Base-by-base conservation (phyloP, 1,140 invertebrate genomes). In the Drosophila baimaii region DNA sequence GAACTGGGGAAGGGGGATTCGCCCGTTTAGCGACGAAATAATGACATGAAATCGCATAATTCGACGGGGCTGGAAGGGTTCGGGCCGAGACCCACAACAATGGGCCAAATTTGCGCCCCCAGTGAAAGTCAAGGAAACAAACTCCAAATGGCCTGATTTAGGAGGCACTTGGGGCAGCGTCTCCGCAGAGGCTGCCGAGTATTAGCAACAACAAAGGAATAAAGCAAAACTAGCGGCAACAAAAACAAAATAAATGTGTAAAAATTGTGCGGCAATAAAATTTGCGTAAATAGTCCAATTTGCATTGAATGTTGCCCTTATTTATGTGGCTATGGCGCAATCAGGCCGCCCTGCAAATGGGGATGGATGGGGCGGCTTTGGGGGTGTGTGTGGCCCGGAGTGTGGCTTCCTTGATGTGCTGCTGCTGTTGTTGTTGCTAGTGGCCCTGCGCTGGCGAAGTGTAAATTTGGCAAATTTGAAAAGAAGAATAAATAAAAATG, bases 241-340 rank as follows among this genome's bases (percentile, higher is more conserved):
- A 88, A 82, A 73, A 88, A 70, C 58, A 73, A 84, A 71, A 89
- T 78, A 88, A 84, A 83, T 88, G 66, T 71, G 71, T 84, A 89
- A 88, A 88, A 90, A 89, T 84, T 75, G 77, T 80, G 70, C 59
- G 85, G 85, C 80, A 88, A 88, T 88, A 88, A 89, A 88, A 88
- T 88, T 88, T 88, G 84, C 84, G 84, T 88, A 88, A 88, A 89
- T 88, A 89, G 81, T 84, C 84, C 84, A 88, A 88, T 88, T 88
- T 88, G 84, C 84, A 88, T 88, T 88, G 84, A 88, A 88, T 89
- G 73, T 64, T 80, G 77, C 84, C 74, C 68, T 88, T 88, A 88
- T 86, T 86, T 86, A 89, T 89, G 73, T 52, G 59, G 77, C 82
- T 57, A 76, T 76, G 46, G 73, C 62, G 72, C 73, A 77, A 77